A percentile compares a stretch with the other conserved stretches of the same genome.
phyloP scores from a whole-genome alignment of 2,888 invertebrate species.

The Trichopria drosophilae region DNA sequence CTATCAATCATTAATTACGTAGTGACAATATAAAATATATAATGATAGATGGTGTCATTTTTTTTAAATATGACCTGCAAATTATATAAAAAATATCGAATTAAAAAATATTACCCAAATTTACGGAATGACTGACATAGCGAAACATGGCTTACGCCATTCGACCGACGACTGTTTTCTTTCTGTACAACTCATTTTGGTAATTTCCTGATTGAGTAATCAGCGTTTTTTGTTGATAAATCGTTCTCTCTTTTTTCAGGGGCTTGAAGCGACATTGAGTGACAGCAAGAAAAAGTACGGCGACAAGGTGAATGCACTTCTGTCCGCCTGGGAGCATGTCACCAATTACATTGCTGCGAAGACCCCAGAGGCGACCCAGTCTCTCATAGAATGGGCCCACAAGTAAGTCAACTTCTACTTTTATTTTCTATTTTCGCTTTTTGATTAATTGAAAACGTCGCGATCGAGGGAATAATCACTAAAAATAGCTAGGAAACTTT shows the following conservation, averaged over 20 bases:
- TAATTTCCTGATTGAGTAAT: constrained; percentile 1
- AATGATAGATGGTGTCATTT: too few species aligned
- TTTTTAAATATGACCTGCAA: too few species aligned
- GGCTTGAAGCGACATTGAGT: constrained; percentile 59
- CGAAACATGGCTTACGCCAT: too few species aligned
- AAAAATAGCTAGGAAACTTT: too few species aligned
- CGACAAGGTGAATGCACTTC: constrained; percentile 59
- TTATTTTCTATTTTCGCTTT: background rate
- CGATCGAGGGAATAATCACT: too few species aligned
- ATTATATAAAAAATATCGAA: too few species aligned
- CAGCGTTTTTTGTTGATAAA: background rate
- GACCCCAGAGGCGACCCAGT: constrained; percentile 54
- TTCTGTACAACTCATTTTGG: constrained; percentile 3
- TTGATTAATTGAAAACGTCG: too few species aligned
- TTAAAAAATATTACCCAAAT: too few species aligned
- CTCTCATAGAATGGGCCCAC: constrained; percentile 59
- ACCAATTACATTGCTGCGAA: constrained; percentile 56
- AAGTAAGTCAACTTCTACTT: constrained; percentile 46
- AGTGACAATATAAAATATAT: too few species aligned
- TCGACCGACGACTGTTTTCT: background rate
- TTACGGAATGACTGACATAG: too few species aligned
- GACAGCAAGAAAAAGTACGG: constrained; percentile 59
- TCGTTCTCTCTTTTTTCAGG: constrained; percentile 48
- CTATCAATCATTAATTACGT: too few species aligned
- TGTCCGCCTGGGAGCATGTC: constrained; percentile 60